A percentile compares a stretch with the other conserved stretches of the same genome.
Evolutionary conservation across 2,888 invertebrate species (phyloP).

Genomic region (Meloe dianella): DNA sequence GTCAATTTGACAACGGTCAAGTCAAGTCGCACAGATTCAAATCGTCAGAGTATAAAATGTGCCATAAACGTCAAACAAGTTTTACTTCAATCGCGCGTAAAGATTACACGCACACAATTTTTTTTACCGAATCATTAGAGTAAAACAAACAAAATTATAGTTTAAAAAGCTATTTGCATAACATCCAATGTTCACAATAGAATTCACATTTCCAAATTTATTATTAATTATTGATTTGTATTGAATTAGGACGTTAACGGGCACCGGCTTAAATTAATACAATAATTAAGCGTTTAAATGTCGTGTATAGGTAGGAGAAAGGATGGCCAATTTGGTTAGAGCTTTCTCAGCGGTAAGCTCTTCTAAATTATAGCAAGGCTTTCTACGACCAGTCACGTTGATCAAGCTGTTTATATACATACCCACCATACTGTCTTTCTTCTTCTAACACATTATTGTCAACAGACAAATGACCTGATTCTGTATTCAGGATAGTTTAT

Average conservation of each 20-base stretch:
- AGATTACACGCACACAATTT: too few relatives aligned
- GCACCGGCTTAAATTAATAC: conserved; percentile 19
- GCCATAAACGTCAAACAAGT: too few relatives aligned
- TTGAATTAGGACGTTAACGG: conserved; percentile 11
- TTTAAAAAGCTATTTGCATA: not conserved
- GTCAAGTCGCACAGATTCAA: too few relatives aligned
- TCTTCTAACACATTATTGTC: conserved; percentile 20
- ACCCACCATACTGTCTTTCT: conserved; percentile 10
- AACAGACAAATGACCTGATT: conserved; percentile 20
- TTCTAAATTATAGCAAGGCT: conserved; percentile 25
- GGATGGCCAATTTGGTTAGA: conserved; percentile 25
- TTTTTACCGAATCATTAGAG: not conserved
- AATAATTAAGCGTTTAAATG: conserved; percentile 28
- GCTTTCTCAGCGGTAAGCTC: conserved; percentile 23
- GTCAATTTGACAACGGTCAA: too few relatives aligned
- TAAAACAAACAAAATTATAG: not conserved
- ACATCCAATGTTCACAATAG: too few relatives aligned
- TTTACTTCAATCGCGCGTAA: too few relatives aligned
- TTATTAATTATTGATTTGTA: not conserved
- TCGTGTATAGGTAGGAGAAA: conserved; percentile 21
- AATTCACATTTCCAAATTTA: not conserved
- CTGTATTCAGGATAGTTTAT: conserved; percentile 19
- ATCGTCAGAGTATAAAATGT: too few relatives aligned
- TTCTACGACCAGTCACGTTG: conserved; percentile 16
- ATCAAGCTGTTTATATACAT: conserved; percentile 15